Evolutionary conservation across 2,888 invertebrate species (phyloP).

Genomic region (Julus scandinavius): DNA sequence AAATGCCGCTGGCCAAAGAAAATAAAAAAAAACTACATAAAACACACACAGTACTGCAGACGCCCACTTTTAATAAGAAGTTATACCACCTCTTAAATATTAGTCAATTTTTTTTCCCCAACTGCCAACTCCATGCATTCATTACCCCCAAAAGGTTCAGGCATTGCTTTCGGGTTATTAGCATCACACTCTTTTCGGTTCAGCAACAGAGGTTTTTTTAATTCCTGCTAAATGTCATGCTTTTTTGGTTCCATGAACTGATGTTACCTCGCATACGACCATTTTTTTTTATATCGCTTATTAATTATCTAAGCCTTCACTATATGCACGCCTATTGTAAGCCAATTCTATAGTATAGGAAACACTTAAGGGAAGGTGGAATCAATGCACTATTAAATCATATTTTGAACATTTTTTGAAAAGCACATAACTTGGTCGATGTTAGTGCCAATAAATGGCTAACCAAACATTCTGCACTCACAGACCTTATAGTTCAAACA

Average conservation of each 20-base stretch:
- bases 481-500: not conserved
- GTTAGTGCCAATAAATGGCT: not conserved
- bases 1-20: not conserved
- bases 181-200: conserved; percentile 15
- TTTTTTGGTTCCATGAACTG: not conserved
- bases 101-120: not conserved
- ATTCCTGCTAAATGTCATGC: not conserved
- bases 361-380: not conserved
- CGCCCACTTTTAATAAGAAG: conserved; percentile 42
- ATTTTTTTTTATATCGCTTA: not conserved
- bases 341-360: not conserved
- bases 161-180: conserved; percentile 26
- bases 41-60: conserved; percentile 17
- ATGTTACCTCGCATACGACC: conserved; percentile 17
- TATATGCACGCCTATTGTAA: not conserved
- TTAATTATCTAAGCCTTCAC: not conserved
- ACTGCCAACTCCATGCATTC: conserved; percentile 32
- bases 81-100: conserved; percentile 29
- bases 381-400: not conserved
- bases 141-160: conserved; percentile 31
- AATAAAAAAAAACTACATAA: not conserved
- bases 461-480: not conserved
- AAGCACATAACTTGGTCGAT: not conserved
- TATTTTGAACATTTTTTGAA: too few relatives aligned
- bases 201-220: not conserved